These are phyloP conservation scores for Lasioglossum villosulum DNA, from an alignment of 2,888 invertebrate species.

Conservation along the genomic window DNA sequence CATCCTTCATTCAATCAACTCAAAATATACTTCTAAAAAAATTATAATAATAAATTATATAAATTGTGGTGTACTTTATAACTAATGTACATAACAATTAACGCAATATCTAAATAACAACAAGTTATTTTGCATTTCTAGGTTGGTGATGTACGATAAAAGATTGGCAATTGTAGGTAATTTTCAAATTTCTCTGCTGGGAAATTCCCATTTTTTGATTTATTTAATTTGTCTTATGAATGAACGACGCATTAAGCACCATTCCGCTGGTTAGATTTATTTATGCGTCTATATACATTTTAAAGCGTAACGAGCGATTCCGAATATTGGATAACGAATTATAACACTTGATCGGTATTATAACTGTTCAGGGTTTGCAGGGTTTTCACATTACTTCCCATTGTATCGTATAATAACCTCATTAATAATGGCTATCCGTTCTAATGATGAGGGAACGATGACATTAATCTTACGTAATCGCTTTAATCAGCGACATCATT, in stretches of 20 bases:
- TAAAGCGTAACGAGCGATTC: neutral
- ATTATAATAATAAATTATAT: no score
- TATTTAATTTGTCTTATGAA: no score
- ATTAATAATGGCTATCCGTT: neutral
- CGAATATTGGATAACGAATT: conserved; percentile 1
- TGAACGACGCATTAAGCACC: neutral
- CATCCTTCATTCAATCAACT: no score
- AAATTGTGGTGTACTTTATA: no score
- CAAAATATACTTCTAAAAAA: no score
- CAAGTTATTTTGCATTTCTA: no score
- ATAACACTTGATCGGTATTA: neutral
- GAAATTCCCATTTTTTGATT: no score
- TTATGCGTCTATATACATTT: neutral
- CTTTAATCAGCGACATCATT: neutral
- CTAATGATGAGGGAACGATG: conserved; percentile 1
- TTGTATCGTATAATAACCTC: neutral
- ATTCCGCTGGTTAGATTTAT: neutral
- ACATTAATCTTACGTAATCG: conserved; percentile 1
- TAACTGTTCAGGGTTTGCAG: neutral
- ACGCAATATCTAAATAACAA: no score
- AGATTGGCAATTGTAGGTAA: no score
- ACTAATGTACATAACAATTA: no score
- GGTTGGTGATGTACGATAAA: no score
- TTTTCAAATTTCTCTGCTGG: no score
- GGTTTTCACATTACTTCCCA: neutral